These are phyloP conservation scores for Keiferia lycopersicella DNA, from an alignment of 2,888 invertebrate species.

Conservation along the genomic window DNA sequence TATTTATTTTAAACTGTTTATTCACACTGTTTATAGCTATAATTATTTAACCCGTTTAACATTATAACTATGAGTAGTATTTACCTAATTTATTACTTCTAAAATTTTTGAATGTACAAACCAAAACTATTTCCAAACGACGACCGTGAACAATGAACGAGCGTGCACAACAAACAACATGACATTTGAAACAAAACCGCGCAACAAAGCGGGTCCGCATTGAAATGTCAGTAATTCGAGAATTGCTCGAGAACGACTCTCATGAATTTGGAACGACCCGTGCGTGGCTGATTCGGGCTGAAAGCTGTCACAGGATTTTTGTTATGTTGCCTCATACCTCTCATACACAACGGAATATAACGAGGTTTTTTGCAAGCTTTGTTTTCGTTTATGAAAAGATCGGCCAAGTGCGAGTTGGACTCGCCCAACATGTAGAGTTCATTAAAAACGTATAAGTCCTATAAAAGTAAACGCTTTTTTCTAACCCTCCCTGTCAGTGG, in stretches of 20 bases:
- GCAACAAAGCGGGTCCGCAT: not conserved
- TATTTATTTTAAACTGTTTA: too few relatives aligned
- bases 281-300: conserved; percentile 1
- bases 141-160: not conserved
- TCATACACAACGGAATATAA: not conserved
- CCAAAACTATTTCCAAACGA: not conserved
- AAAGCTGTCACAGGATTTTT: not conserved
- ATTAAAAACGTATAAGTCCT: too few relatives aligned
- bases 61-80: too few relatives aligned
- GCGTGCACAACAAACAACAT: conserved; percentile 2
- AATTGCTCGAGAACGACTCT: conserved; percentile 6
- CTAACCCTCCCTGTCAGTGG: too few relatives aligned
- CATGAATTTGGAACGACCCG: conserved; percentile 2
- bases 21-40: too few relatives aligned
- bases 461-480: too few relatives aligned
- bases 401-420: too few relatives aligned
- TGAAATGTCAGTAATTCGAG: conserved; percentile 6
- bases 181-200: not conserved
- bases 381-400: not conserved
- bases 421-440: too few relatives aligned
- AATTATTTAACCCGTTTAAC: too few relatives aligned
- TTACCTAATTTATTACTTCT: too few relatives aligned
- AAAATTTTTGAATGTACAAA: too few relatives aligned
- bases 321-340: not conserved
- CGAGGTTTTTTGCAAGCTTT: not conserved